A percentile compares a stretch with the other conserved stretches of the same genome.
Evolutionary conservation across 2,113 vertebrate species (phyloP).

Genomic region (Tragelaphus buxtoni): DNA sequence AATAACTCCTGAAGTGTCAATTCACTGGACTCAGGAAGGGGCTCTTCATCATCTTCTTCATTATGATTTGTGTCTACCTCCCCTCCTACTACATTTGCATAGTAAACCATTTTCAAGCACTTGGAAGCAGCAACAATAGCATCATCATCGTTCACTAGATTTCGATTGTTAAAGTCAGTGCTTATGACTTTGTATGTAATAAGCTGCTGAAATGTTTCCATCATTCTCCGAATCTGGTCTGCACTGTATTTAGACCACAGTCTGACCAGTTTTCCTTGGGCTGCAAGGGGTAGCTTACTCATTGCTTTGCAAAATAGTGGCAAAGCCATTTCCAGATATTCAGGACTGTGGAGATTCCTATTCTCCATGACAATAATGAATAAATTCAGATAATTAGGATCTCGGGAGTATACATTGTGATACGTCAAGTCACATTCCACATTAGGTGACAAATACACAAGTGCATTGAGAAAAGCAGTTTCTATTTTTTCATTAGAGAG

Average conservation of each 20-base stretch:
- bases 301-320: conserved; percentile 98
- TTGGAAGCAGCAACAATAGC: conserved; percentile 95
- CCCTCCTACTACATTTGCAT: conserved; percentile 94
- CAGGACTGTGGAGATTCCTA: conserved; percentile 96
- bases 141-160: conserved; percentile 96
- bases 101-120: conserved; percentile 98
- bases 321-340: conserved; percentile 96
- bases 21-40: conserved; percentile 91
- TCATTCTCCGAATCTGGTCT: conserved; percentile 91
- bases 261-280: conserved; percentile 89
- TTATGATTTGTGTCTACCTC: conserved; percentile 92
- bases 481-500: conserved; percentile 93
- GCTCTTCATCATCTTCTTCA: conserved; percentile 95
- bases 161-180: conserved; percentile 93
- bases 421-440: conserved; percentile 98
- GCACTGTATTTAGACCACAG: conserved; percentile 92
- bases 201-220: conserved; percentile 99
- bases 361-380: conserved; percentile 99
- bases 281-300: conserved; percentile 94
- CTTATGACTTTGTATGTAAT: conserved; percentile 98
- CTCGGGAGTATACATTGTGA: conserved; percentile 93
- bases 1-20: conserved; percentile 94
- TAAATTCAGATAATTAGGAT: conserved; percentile 97
- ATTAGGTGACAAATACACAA: conserved; percentile 95
- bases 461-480: conserved; percentile 94